phyloP scores from a whole-genome alignment of 37 sponge, comb jelly and placozoan species.

The Geodia barretti region DNA sequence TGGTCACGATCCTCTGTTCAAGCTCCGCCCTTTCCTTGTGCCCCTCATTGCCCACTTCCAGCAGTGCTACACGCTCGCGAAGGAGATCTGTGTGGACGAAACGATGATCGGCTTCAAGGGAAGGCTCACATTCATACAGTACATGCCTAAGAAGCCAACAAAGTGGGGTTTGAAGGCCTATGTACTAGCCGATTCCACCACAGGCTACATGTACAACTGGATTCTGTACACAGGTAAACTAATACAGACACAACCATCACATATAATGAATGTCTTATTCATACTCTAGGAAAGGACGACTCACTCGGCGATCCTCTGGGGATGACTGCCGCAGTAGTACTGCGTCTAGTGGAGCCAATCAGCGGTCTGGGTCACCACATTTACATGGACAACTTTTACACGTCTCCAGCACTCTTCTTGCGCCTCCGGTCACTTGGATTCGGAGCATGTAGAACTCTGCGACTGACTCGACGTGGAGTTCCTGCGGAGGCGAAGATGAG shows the following conservation, averaged over 20 bases:
- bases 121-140: conserved; percentile 34
- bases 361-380: conserved; percentile 18
- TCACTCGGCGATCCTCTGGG: conserved; percentile 4
- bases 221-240: conserved; percentile 26
- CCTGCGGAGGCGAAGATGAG: conserved; percentile 13
- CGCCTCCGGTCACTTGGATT: conserved; percentile 4
- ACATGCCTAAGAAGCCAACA: conserved; percentile 16
- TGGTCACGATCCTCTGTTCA: too few relatives aligned
- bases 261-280: too few relatives aligned
- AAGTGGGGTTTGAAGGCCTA: conserved; percentile 47
- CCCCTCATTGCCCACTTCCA: conserved; percentile 4
- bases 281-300: conserved; percentile 14
- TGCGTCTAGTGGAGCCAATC: not conserved
- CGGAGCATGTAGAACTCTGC: conserved; percentile 45
- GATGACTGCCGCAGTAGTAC: conserved; percentile 8
- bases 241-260: too few relatives aligned
- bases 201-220: conserved; percentile 24
- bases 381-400: conserved; percentile 57
- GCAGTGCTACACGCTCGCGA: not conserved
- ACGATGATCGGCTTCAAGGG: conserved; percentile 24
- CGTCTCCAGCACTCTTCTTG: conserved; percentile 24
- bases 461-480: conserved; percentile 24
- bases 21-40: not conserved
- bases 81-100: conserved; percentile 25
- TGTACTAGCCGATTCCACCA: conserved; percentile 21